These are phyloP conservation scores for Plotosus lineatus DNA, from an alignment of 2,113 vertebrate species.

Conservation along the genomic window DNA sequence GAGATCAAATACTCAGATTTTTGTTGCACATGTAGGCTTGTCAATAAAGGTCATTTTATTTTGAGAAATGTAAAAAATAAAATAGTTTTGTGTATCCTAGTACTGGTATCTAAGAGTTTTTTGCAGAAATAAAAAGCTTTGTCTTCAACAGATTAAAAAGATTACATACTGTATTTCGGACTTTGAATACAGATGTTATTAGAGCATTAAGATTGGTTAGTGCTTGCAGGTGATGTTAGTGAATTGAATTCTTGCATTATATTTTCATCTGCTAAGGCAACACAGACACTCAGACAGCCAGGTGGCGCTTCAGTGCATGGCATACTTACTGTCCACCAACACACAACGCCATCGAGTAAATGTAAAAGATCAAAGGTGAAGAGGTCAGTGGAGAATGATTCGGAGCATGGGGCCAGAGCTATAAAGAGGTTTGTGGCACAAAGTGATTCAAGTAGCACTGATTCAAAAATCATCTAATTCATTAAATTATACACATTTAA, in stretches of 20 bases:
- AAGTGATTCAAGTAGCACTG: constrained; percentile 52
- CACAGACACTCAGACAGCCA: constrained; percentile 42
- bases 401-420: constrained; percentile 73
- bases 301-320: constrained; percentile 39
- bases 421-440: constrained; percentile 61
- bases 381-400: constrained; percentile 77
- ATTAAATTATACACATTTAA: neutral
- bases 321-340: constrained; percentile 78
- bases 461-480: constrained; percentile 5
- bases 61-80: neutral
- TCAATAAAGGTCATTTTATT: neutral
- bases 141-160: neutral
- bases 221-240: constrained; percentile 14
- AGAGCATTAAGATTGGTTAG: neutral
- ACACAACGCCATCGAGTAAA: constrained; percentile 58
- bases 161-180: neutral
- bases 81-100: neutral
- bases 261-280: neutral
- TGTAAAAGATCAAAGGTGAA: constrained; percentile 63
- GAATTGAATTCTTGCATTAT: neutral
- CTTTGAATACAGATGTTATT: neutral
- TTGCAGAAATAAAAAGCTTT: neutral
- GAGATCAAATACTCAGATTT: neutral
- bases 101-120: neutral
- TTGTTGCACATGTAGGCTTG: no score